phyloP scores from a whole-genome alignment of 2,113 vertebrate genomes.

The Empidonax traillii region DNA sequence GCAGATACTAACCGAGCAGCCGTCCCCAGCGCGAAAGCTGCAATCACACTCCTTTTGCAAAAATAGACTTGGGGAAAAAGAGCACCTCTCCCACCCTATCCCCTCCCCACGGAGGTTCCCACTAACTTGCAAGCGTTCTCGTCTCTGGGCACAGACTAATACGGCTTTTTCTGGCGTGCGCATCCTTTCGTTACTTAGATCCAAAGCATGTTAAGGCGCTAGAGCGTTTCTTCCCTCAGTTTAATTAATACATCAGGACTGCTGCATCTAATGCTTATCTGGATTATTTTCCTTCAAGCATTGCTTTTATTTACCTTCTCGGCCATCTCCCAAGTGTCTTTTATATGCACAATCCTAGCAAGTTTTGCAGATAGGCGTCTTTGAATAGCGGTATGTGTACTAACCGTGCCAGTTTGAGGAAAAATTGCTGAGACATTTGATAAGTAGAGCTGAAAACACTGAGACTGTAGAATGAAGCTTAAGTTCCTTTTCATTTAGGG shows the following conservation, averaged over 20 bases:
- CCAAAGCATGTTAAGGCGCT: background rate
- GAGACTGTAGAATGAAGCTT: background rate
- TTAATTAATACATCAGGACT: background rate
- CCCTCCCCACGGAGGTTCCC: background rate
- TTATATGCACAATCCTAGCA: background rate
- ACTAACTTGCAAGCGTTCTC: background rate
- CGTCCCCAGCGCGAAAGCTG: slow-evolving; percentile 28
- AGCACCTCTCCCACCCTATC: background rate
- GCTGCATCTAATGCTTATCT: background rate
- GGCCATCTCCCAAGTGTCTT: background rate
- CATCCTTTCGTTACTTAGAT: background rate
- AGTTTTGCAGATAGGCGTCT: slow-evolving; percentile 19
- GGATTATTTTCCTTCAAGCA: background rate
- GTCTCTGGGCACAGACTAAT: background rate
- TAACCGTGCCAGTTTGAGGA: background rate
- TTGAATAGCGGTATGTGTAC: background rate
- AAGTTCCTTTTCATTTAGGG: background rate
- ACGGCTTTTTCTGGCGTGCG: background rate
- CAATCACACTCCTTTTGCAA: background rate
- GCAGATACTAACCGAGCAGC: slow-evolving; percentile 53
- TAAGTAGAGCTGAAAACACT: background rate
- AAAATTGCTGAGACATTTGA: background rate
- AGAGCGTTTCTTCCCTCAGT: background rate
- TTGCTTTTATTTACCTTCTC: background rate
- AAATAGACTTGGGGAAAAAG: background rate